Percentiles rank a stretch among this genome's conserved stretches.
Evolutionary conservation across 1,140 invertebrate genomes (phyloP).

Genomic region (Caenorhabditis tropicalis): DNA sequence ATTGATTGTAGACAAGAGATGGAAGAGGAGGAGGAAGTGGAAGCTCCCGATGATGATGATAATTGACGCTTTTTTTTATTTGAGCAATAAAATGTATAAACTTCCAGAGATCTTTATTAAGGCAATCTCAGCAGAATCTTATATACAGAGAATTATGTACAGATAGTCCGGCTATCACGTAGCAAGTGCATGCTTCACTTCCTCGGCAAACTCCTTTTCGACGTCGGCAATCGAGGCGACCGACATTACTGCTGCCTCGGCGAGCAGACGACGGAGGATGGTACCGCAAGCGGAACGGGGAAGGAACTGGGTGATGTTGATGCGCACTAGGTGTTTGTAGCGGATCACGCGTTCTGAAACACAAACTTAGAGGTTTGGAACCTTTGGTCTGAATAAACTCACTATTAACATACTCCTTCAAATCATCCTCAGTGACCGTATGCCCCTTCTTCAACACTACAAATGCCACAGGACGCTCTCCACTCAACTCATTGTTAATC

Average conservation of each 20-base stretch:
- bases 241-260: slow-evolving; percentile 28
- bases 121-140: no score
- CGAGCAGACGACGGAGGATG: slow-evolving; percentile 25
- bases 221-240: slow-evolving; percentile 7
- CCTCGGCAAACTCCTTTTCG: slow-evolving; percentile 2
- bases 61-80: no score
- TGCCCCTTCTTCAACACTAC: slow-evolving; percentile 6
- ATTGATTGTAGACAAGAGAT: no score
- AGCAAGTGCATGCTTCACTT: not conserved
- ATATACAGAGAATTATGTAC: no score
- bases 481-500: slow-evolving; percentile 10
- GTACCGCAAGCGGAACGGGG: slow-evolving; percentile 19
- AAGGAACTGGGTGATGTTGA: slow-evolving; percentile 28
- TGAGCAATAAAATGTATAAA: no score
- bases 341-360: not conserved
- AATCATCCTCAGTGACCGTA: not conserved
- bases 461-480: slow-evolving; percentile 40
- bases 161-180: no score
- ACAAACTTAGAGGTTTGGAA: no score
- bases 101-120: no score
- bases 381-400: not conserved
- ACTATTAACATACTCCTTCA: slow-evolving; percentile 42
- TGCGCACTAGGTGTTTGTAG: not conserved
- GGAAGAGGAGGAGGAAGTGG: no score
- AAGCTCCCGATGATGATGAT: no score